A percentile compares a stretch with the other conserved stretches of the same genome.
These are phyloP conservation scores for Lapara coniferarum DNA, from an alignment of 2,888 invertebrate genomes.

Conservation along the genomic window DNA sequence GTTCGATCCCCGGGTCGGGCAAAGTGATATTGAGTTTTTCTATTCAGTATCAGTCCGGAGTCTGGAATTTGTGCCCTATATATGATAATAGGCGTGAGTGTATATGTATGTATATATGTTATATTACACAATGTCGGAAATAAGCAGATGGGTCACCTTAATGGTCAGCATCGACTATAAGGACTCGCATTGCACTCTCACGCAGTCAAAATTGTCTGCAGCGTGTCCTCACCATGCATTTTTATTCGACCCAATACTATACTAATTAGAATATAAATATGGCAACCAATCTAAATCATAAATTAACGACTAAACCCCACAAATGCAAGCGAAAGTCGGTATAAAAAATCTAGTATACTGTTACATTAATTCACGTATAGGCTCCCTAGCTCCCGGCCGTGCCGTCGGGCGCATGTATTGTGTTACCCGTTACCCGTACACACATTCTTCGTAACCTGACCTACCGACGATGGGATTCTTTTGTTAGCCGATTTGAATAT, in stretches of 20 bases:
- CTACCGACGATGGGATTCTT: constrained; percentile 69
- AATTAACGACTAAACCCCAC: constrained; percentile 14
- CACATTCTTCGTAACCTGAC: constrained; percentile 76
- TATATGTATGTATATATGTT: too few species aligned
- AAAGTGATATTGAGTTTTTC: too few species aligned
- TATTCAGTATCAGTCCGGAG: too few species aligned
- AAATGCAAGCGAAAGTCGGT: constrained; percentile 30
- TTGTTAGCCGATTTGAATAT: constrained; percentile 80
- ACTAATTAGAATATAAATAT: not conserved
- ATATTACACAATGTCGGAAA: too few species aligned
- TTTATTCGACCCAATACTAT: not conserved
- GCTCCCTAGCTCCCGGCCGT: constrained; percentile 45
- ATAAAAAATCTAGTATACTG: constrained; percentile 43
- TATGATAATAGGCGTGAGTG: too few species aligned
- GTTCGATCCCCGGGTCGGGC: too few species aligned
- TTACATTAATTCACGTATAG: constrained; percentile 48
- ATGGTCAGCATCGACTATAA: too few species aligned
- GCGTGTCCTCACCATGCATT: too few species aligned
- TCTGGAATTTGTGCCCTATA: too few species aligned
- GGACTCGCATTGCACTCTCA: too few species aligned
- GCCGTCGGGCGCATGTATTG: constrained; percentile 69
- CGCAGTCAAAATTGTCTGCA: too few species aligned
- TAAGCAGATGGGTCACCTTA: too few species aligned
- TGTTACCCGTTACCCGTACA: constrained; percentile 66
- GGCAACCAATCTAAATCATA: not conserved